These are phyloP conservation scores for Seira ritae DNA, from an alignment of 2,888 invertebrate species.

Conservation along the genomic window DNA sequence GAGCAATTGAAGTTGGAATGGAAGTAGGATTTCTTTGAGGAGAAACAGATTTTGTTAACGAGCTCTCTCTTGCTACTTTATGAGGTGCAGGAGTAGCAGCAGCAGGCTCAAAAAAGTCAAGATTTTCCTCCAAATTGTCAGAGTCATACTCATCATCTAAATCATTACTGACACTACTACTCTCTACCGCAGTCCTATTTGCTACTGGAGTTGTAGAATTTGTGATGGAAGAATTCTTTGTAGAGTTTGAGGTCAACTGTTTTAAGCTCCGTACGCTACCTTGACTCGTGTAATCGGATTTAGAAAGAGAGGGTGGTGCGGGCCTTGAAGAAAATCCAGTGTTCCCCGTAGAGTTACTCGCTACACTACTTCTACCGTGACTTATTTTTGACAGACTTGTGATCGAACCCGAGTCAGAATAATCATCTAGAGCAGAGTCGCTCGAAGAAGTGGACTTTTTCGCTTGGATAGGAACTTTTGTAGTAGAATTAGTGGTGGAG, in stretches of 20 bases:
- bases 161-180: slow-evolving; percentile 30
- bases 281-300: slow-evolving; percentile 63
- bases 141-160: slow-evolving; percentile 57
- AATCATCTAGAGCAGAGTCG: slow-evolving; percentile 29
- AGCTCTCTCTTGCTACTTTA: slow-evolving; percentile 8
- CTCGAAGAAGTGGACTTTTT: slow-evolving; percentile 40
- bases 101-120: slow-evolving; percentile 70
- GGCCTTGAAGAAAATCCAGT: slow-evolving; percentile 50
- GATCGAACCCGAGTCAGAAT: slow-evolving; percentile 52
- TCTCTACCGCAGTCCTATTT: slow-evolving; percentile 21
- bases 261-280: slow-evolving; percentile 65
- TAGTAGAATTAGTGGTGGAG: neutral
- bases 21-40: slow-evolving; percentile 31
- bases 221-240: neutral
- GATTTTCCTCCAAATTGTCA: slow-evolving; percentile 72
- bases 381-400: slow-evolving; percentile 31
- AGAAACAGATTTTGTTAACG: slow-evolving; percentile 50
- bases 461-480: slow-evolving; percentile 30
- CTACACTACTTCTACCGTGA: slow-evolving; percentile 25
- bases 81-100: neutral
- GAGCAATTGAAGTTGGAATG: neutral
- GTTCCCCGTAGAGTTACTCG: slow-evolving; percentile 1
- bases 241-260: slow-evolving; percentile 41
- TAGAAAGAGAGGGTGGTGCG: slow-evolving; percentile 51
- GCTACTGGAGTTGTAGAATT: neutral